Percentiles rank a stretch among this genome's conserved stretches.
Evolutionary conservation across 1,140 invertebrate genomes (phyloP).

Genomic region (Alviniconcha marisindica): DNA sequence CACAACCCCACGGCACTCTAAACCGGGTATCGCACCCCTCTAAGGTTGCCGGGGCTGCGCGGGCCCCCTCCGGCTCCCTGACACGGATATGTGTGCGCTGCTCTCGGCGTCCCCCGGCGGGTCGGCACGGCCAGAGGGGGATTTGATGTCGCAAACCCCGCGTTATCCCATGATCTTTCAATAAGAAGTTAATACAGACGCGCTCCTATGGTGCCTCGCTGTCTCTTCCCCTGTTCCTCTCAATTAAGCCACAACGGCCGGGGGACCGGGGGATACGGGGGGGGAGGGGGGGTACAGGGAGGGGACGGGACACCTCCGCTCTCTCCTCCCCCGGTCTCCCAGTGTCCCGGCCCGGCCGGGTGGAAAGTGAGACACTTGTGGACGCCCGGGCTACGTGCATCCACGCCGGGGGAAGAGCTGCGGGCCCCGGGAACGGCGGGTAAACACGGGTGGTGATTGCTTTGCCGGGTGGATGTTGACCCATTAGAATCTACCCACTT

Average conservation of each 20-base stretch:
- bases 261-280: not conserved
- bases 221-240: conserved; percentile 21
- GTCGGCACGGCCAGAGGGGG: not conserved
- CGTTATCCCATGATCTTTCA: conserved; percentile 38
- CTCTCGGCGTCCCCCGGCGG: not conserved
- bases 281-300: not conserved
- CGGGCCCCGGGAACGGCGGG: not conserved
- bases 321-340: not conserved
- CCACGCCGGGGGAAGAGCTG: not conserved
- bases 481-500: conserved; percentile 27
- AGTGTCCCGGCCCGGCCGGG: not conserved
- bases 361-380: conserved; percentile 29
- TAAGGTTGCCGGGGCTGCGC: not conserved
- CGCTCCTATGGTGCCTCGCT: conserved; percentile 23
- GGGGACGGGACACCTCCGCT: not conserved
- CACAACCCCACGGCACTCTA: too few relatives aligned
- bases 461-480: conserved; percentile 29
- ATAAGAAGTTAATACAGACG: conserved; percentile 36
- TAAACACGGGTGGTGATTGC: conserved; percentile 23
- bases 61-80: not conserved
- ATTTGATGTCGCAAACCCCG: conserved; percentile 30
- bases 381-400: conserved; percentile 25
- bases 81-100: conserved; percentile 24
- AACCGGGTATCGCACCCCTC: not conserved
- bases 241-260: conserved; percentile 23